Evolutionary conservation across 2,113 vertebrate species (phyloP).

Genomic region (Percopsis transmontana): DNA sequence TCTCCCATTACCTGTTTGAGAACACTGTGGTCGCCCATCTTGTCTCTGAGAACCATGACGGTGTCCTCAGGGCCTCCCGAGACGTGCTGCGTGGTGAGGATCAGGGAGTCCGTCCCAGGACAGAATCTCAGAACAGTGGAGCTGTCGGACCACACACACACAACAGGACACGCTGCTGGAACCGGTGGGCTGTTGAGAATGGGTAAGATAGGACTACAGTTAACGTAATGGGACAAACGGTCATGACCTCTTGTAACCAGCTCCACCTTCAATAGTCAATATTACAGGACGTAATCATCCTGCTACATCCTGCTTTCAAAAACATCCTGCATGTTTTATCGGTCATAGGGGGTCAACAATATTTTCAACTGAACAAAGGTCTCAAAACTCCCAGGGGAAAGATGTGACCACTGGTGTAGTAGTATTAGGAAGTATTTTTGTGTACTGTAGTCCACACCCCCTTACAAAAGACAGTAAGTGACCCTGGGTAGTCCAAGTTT

Average conservation of each 20-base stretch:
- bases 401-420: no score
- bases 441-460: no score
- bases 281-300: no score
- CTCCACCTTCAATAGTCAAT: no score
- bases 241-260: neutral
- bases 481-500: neutral
- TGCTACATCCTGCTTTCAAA: no score
- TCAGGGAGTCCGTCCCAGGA: conserved; percentile 70
- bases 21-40: conserved; percentile 74
- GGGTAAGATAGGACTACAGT: neutral
- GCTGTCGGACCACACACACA: conserved; percentile 73
- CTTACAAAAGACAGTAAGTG: neutral
- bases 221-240: neutral
- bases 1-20: conserved; percentile 75
- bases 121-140: conserved; percentile 73
- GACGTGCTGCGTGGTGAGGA: conserved; percentile 73
- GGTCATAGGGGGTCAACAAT: no score
- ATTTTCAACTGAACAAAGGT: no score
- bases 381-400: no score
- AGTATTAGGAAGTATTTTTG: no score
- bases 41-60: conserved; percentile 80
- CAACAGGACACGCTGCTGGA: conserved; percentile 44
- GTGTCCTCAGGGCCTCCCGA: conserved; percentile 56
- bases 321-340: no score
- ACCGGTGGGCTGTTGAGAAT: conserved; percentile 67